These are phyloP conservation scores for Clepsis dumicolana DNA, from an alignment of 2,888 invertebrate species.

Conservation along the genomic window DNA sequence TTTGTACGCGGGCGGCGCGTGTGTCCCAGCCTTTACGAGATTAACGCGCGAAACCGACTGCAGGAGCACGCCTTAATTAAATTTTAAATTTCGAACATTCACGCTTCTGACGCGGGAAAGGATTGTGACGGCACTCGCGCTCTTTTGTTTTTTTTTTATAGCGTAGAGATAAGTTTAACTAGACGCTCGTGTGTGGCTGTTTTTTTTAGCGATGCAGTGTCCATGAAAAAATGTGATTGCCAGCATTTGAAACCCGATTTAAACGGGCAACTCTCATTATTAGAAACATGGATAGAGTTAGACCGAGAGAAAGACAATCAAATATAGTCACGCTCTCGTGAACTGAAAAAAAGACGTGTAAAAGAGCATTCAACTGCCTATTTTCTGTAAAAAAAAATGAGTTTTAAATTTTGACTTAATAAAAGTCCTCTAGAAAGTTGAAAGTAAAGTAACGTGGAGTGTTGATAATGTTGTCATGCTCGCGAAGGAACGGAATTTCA, in stretches of 20 bases:
- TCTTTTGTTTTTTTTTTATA: constrained; percentile 46
- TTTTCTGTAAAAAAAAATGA: no score
- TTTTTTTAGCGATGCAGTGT: not conserved
- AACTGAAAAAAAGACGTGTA: no score
- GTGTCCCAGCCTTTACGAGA: constrained; percentile 71
- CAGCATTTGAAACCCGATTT: not conserved
- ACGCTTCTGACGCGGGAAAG: constrained; percentile 56
- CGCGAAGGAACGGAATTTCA: not conserved
- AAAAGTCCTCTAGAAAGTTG: no score
- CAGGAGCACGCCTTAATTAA: constrained; percentile 70
- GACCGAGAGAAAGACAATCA: no score
- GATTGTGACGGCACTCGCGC: constrained; percentile 56
- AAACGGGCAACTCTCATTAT: not conserved
- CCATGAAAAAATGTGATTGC: not conserved
- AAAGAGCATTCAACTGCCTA: no score
- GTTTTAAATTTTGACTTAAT: no score
- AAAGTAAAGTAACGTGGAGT: no score
- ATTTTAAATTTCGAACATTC: constrained; percentile 76
- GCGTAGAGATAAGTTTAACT: constrained; percentile 16
- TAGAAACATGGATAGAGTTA: no score
- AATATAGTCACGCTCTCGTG: no score
- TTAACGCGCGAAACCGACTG: constrained; percentile 71
- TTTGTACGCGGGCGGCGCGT: constrained; percentile 68
- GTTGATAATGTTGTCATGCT: no score
- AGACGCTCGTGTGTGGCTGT: constrained; percentile 1